Evolutionary conservation across 2,888 invertebrate species (phyloP), one percentile per base, ranked within the genome.

Genomic region (Portevinia maculata): DNA sequence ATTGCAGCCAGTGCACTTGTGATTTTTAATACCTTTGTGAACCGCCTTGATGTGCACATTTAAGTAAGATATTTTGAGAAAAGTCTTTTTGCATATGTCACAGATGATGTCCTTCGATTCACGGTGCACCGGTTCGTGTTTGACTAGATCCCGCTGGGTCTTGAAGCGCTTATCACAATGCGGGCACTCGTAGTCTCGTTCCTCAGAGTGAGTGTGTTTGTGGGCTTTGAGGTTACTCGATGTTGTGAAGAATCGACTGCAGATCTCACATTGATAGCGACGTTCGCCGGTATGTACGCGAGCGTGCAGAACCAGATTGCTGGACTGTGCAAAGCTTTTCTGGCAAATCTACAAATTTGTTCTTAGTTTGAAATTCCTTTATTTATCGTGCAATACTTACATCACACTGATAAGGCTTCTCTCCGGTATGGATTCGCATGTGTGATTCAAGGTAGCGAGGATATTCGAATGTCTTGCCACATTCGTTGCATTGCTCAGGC

Each of bases 401-500:
- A 71, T 86, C 85, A 57, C 89, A 89, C 71, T 87, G 85, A 74
- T 85, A 88, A 7, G 88, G 87, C 64, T 86, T 88, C 62, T 88
- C 88, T 9, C 88, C 88, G 0, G 87, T 87, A 81, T 89, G 88
- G 2, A 86, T 86, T 19, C 88, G 85, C 67, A 86, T 85, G 71
- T 89, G 89, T 7, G 86, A 84, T 70, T 88, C 88, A 50, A 89
- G 84, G 78, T 87, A 88, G 5, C 87, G 87, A 28, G 85, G 85
- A 34, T 88, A 88, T 34, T 85, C 84, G 65, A 88, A 89, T 21
- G 81, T 78, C 67, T 88, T 89, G 0, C 87, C 87, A 71, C 88
- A 88, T 39, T 87, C 87, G 19, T 79, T 81, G 48, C 89, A 88
- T 28, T 88, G 86, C 39, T 88, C 87, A 3, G 87, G 86, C 21